Percentiles rank a stretch among this genome's conserved stretches.
These are phyloP conservation scores for Gonocerus acuteangulatus DNA, from an alignment of 2,888 invertebrate species.

Conservation along the genomic window DNA sequence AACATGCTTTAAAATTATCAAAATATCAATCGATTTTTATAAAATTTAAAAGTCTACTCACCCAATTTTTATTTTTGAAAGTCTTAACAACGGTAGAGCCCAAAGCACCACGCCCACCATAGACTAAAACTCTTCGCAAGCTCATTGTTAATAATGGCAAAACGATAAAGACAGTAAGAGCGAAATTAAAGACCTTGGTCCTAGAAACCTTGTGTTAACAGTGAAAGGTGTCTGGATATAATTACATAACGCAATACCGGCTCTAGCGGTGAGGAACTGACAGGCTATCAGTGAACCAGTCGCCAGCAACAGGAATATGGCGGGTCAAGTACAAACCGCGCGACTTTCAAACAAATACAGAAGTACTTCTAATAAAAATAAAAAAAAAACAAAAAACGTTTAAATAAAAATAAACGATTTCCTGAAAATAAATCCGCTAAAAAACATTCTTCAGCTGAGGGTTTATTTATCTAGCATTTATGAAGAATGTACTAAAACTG, in stretches of 20 bases:
- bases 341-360: no score
- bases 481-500: no score
- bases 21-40: constrained; percentile 4
- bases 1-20: constrained; percentile 1
- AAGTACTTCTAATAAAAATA: no score
- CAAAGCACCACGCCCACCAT: constrained; percentile 92
- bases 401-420: no score
- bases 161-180: not conserved
- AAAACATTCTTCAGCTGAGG: no score
- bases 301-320: no score
- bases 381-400: no score
- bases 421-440: no score
- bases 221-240: constrained; percentile 8
- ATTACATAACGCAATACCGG: constrained; percentile 22
- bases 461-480: no score
- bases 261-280: not conserved
- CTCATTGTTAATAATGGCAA: constrained; percentile 22
- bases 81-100: constrained; percentile 80
- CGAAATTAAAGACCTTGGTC: not conserved
- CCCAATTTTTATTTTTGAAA: constrained; percentile 84
- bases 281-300: no score
- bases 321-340: no score
- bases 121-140: constrained; percentile 70
- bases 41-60: constrained; percentile 45
- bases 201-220: not conserved